Base-by-base conservation (phyloP, 2,113 vertebrate species). In the Anguilla japonica region DNA sequence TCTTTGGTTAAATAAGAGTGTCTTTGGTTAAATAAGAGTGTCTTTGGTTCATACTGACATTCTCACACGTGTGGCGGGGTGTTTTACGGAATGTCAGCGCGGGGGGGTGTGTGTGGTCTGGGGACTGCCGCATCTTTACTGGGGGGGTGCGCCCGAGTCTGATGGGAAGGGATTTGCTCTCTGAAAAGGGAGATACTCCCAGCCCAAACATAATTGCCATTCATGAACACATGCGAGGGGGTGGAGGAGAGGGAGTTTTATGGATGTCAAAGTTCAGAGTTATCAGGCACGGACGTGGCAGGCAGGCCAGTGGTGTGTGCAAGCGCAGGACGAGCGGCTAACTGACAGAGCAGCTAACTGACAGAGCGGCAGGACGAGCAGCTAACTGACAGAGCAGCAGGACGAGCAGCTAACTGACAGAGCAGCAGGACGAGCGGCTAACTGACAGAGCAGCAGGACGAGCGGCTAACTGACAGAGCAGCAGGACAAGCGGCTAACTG, bases 1-100 rank as follows among this genome's bases (percentile, higher is more conserved):
- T 92, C 90, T 89, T 82, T 87, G 20, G 60, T 63, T 86, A 88
- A 86, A 88, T 91, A 89, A 90, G 88, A 87, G 86, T 89, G 90
- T 92, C 90, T 89, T 82, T 87, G 20, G 60, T 63, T 56, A 82
- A 86, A 88, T 91, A 89, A 90, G 88, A 87, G 86, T 89, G 90
- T 92, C 90, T 89, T 82, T 34, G 34, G 34, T 34, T 34, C 34
- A 91, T 93, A 91, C 92, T 5, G 84, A 0, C 87, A 82, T 89
- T 26, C 29, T 16, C 39, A 75, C 86, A 85, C 84, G 50, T 53
- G 50, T 53, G 50, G 1, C 9, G 7, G 50, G 5, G 50, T 53
- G 13, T 53, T 11, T 53, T 1, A 34, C 34, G 34, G 43, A 46
- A 9, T 46, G 43, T 75, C 88, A 22, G n/a, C n/a, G 2, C 67